phyloP scores from a whole-genome alignment of 2,797 vertebrate genomes.

The Aldrovandia affinis region DNA sequence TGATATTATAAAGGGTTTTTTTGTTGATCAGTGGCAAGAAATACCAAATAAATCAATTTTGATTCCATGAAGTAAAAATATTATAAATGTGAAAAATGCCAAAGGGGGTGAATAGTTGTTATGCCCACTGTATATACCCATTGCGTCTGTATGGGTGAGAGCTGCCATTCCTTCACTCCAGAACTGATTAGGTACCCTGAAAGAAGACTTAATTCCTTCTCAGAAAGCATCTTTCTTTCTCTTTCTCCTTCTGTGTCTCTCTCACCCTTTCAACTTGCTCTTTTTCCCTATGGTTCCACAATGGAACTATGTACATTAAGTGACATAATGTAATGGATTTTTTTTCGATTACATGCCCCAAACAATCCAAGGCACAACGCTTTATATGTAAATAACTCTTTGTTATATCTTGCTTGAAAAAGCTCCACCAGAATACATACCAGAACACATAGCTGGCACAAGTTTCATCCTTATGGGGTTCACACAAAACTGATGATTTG shows the following conservation, averaged over 20 bases:
- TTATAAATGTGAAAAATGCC: too few relatives aligned
- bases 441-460: too few relatives aligned
- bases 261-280: background rate
- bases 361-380: background rate
- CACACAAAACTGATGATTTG: background rate
- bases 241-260: too few relatives aligned
- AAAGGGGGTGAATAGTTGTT: too few relatives aligned
- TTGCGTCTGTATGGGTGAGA: background rate
- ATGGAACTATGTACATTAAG: background rate
- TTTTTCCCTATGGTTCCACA: too few relatives aligned
- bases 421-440: background rate
- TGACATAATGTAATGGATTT: background rate
- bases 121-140: too few relatives aligned
- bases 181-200: background rate
- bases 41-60: too few relatives aligned
- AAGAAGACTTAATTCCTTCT: background rate
- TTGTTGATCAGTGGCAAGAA: too few relatives aligned
- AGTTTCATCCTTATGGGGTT: background rate
- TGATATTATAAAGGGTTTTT: too few relatives aligned
- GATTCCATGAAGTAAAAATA: too few relatives aligned
- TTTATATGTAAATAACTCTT: background rate
- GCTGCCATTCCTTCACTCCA: background rate
- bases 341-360: background rate
- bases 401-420: background rate
- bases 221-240: too few relatives aligned